Conservation (phyloP, 2,888 invertebrate genomes). For the Empis stercorea region DNA sequence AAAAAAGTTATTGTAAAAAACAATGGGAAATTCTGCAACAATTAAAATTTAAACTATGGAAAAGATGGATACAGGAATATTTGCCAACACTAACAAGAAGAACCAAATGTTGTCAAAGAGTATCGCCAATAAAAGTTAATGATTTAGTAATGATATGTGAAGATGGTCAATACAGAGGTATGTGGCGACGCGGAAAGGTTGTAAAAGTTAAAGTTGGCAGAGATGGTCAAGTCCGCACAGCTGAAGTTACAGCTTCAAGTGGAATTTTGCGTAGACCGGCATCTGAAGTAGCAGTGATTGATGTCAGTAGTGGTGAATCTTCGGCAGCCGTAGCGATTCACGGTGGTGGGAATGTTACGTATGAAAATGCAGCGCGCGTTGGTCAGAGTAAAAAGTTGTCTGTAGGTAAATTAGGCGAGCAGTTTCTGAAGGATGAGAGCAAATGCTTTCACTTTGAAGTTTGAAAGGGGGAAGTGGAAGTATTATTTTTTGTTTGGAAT, state of each 20-base stretch:
- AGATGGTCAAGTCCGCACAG: conserved; percentile 17
- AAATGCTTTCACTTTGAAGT: too few relatives aligned
- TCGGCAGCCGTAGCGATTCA: conserved; percentile 28
- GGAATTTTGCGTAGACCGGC: conserved; percentile 15
- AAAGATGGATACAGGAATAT: conserved; percentile 9
- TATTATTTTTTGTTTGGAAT: too few relatives aligned
- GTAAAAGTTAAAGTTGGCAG: conserved; percentile 11
- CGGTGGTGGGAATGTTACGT: not conserved
- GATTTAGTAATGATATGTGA: conserved; percentile 14
- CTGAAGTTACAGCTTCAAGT: conserved; percentile 15
- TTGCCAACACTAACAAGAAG: conserved; percentile 11
- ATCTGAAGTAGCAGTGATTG: conserved; percentile 24
- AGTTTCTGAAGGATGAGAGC: too few relatives aligned
- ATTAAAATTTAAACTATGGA: conserved; percentile 7
- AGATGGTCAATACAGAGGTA: conserved; percentile 14
- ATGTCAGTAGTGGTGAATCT: conserved; percentile 35
- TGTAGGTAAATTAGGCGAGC: too few relatives aligned
- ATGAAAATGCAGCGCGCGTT: too few relatives aligned
- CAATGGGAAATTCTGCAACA: conserved; percentile 13
- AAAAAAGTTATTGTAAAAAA: conserved; percentile 3
- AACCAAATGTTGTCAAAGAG: conserved; percentile 10
- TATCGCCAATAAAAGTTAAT: conserved; percentile 6
- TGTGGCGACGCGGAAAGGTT: conserved; percentile 14
- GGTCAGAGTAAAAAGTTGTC: too few relatives aligned
- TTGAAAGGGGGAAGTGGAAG: too few relatives aligned